These are phyloP conservation scores for Periophthalmus modestus DNA, from an alignment of 2,113 vertebrate species.

Conservation along the genomic window DNA sequence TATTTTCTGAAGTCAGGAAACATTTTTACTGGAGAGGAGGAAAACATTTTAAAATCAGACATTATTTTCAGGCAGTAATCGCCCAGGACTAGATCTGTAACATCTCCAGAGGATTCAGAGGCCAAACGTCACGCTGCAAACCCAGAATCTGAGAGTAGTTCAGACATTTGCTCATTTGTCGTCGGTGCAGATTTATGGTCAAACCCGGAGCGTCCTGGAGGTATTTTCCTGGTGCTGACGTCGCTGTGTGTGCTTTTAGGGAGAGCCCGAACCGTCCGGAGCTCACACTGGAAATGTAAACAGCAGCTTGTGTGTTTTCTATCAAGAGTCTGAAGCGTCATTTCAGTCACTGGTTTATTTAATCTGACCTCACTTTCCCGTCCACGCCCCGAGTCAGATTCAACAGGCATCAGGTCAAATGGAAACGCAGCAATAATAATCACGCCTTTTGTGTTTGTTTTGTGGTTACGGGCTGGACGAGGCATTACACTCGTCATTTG, in stretches of 20 bases:
- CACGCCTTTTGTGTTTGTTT: neutral
- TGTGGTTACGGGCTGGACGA: neutral
- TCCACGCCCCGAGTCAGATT: neutral
- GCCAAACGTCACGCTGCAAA: too few relatives aligned
- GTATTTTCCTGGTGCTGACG: neutral
- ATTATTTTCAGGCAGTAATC: too few relatives aligned
- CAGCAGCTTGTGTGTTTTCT: constrained; percentile 29
- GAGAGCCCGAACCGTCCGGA: constrained; percentile 13
- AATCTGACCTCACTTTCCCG: constrained; percentile 3
- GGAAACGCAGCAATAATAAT: neutral
- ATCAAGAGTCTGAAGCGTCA: constrained; percentile 1
- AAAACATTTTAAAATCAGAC: too few relatives aligned
- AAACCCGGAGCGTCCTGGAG: neutral
- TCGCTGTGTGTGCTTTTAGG: constrained; percentile 21
- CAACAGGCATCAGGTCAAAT: neutral
- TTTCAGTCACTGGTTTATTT: constrained; percentile 11
- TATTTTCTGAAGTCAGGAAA: too few relatives aligned
- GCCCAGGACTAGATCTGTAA: too few relatives aligned
- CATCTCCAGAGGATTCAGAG: too few relatives aligned
- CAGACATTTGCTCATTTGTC: neutral
- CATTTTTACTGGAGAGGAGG: too few relatives aligned
- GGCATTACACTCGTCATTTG: too few relatives aligned
- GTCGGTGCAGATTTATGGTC: neutral
- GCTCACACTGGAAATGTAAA: constrained; percentile 39
- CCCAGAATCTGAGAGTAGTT: too few relatives aligned